phyloP scores from a whole-genome alignment of 2,797 vertebrate species.

The Aphelocoma californica region DNA sequence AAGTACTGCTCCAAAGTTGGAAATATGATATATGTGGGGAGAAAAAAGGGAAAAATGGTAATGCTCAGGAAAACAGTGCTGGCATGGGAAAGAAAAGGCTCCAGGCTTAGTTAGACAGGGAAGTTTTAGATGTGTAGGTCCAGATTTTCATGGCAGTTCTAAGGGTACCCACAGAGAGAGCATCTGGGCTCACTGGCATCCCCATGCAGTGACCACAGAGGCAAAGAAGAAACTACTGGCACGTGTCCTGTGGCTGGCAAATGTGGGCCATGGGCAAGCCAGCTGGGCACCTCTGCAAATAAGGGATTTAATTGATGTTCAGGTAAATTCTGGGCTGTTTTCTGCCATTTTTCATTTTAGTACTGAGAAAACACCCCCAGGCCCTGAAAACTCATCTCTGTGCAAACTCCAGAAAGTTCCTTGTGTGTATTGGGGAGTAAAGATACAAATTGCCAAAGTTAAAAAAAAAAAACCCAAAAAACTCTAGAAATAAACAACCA shows the following conservation, averaged over 20 bases:
- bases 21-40: neutral
- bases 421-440: neutral
- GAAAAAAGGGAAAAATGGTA: neutral
- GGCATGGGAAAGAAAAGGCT: neutral
- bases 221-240: neutral
- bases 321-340: neutral
- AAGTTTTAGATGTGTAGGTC: rapidly evolving
- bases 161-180: neutral
- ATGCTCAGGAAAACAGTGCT: neutral
- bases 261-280: neutral
- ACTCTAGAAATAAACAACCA: neutral
- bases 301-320: neutral
- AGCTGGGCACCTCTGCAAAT: neutral
- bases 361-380: neutral
- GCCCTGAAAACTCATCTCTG: neutral
- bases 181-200: rapidly evolving
- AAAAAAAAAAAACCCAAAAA: neutral
- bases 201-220: neutral
- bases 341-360: neutral
- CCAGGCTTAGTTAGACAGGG: neutral
- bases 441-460: neutral
- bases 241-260: rapidly evolving
- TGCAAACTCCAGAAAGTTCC: neutral
- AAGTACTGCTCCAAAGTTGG: slow-evolving; percentile 8
- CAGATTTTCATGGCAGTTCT: neutral